Conservation (phyloP, 2,888 invertebrate genomes). For the Drosophila pseudotakahashii region DNA sequence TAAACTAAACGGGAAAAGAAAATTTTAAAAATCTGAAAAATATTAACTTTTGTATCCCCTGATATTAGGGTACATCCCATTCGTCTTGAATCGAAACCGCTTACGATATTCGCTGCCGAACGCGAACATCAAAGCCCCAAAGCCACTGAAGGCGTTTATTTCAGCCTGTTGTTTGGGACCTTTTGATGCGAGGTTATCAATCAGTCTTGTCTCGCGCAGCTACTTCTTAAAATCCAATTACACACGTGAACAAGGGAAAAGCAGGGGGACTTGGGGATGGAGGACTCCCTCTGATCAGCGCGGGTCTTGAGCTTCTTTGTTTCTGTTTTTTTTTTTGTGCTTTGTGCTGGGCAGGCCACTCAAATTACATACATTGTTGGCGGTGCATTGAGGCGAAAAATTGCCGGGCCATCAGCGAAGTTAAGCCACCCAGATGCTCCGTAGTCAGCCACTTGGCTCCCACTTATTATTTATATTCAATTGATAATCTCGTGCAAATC, state of each 20-base stretch:
- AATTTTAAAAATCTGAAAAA: too few relatives aligned
- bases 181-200: conserved; percentile 70
- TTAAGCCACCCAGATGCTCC: conserved; percentile 61
- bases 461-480: conserved; percentile 77
- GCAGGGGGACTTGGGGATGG: conserved; percentile 6
- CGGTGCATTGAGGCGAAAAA: conserved; percentile 67
- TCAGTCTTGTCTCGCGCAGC: conserved; percentile 62
- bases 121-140: conserved; percentile 51
- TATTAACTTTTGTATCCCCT: too few relatives aligned
- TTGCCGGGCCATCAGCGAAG: conserved; percentile 48
- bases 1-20: too few relatives aligned
- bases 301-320: conserved; percentile 15
- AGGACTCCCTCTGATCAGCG: conserved; percentile 24
- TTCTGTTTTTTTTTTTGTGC: conserved; percentile 27
- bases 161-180: conserved; percentile 58
- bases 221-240: conserved; percentile 78
- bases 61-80: not conserved
- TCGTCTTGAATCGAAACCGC: conserved; percentile 5
- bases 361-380: conserved; percentile 75
- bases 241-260: conserved; percentile 58
- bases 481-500: conserved; percentile 76
- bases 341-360: conserved; percentile 50
- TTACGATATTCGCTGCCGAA: conserved; percentile 25
- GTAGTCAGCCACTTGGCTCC: conserved; percentile 16
- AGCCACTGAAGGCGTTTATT: conserved; percentile 70